These are phyloP conservation scores for Epinotia bilunana DNA, from an alignment of 2,888 invertebrate species.

Conservation along the genomic window DNA sequence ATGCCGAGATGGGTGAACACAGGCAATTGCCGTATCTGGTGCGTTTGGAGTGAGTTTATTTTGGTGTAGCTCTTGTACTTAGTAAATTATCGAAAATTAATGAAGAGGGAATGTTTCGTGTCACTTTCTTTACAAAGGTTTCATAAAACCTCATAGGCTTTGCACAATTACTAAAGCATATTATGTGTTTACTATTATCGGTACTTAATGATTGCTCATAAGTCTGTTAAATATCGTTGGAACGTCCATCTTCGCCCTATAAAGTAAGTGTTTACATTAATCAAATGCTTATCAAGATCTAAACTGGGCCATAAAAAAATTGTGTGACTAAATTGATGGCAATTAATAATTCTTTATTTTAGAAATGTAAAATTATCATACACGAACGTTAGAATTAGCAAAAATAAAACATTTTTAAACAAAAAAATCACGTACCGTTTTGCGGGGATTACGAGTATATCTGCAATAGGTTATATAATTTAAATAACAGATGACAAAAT, in stretches of 20 bases:
- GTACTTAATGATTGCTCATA: neutral
- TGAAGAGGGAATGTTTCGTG: neutral
- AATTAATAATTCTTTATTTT: too few species aligned
- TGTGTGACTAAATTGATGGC: too few species aligned
- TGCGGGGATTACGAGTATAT: too few species aligned
- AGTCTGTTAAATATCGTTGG: neutral
- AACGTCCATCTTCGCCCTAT: neutral
- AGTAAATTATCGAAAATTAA: conserved; percentile 17
- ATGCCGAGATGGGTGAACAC: conserved; percentile 47
- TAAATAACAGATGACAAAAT: too few species aligned
- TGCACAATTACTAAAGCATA: neutral
- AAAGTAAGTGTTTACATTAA: neutral
- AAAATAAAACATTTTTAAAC: too few species aligned
- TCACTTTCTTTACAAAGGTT: neutral
- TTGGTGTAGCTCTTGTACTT: neutral
- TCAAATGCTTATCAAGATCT: neutral
- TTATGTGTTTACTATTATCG: neutral
- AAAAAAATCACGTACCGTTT: too few species aligned
- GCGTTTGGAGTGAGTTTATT: conserved; percentile 17
- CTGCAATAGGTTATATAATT: too few species aligned
- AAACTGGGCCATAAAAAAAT: neutral
- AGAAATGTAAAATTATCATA: too few species aligned
- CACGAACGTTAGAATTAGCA: too few species aligned
- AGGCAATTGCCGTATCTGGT: conserved; percentile 39
- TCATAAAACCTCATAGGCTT: neutral